A percentile compares a stretch with the other conserved stretches of the same genome.
Evolutionary conservation across 2,113 vertebrate genomes (phyloP).

Genomic region (Semnopithecus entellus): DNA sequence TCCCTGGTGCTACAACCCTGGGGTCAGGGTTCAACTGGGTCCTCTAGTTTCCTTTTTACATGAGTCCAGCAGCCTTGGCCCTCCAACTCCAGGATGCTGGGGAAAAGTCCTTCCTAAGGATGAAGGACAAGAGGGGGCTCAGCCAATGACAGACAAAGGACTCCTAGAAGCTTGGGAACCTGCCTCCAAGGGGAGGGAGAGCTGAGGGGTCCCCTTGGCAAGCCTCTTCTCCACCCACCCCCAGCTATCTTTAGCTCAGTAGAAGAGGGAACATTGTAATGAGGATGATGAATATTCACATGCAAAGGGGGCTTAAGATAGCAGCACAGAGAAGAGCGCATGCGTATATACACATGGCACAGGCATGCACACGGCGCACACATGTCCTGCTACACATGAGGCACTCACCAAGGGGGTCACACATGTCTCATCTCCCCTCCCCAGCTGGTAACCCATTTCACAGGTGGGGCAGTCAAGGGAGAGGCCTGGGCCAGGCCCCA

Average conservation of each 20-base stretch:
- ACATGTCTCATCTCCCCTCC: neutral
- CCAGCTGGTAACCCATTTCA: neutral
- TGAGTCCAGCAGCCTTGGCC: neutral
- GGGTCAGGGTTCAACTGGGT: neutral
- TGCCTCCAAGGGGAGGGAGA: neutral
- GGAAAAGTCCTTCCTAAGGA: neutral
- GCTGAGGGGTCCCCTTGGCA: neutral
- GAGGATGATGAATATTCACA: conserved; percentile 82
- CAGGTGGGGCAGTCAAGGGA: neutral
- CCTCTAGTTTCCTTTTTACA: neutral
- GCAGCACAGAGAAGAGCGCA: conserved; percentile 22
- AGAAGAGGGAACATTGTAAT: conserved; percentile 78
- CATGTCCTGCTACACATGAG: neutral
- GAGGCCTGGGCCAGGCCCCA: neutral
- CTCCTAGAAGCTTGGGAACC: neutral
- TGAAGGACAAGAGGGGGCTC: neutral
- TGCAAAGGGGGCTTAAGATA: conserved; percentile 72
- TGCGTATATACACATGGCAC: accelerated
- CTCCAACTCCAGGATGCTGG: neutral
- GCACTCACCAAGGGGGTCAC: neutral
- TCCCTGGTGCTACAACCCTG: neutral
- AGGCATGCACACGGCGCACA: neutral
- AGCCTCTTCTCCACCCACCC: neutral
- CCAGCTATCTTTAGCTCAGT: conserved; percentile 79
- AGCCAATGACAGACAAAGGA: neutral